phyloP scores from a whole-genome alignment of 2,113 vertebrate genomes.

The Lanius collurio region DNA sequence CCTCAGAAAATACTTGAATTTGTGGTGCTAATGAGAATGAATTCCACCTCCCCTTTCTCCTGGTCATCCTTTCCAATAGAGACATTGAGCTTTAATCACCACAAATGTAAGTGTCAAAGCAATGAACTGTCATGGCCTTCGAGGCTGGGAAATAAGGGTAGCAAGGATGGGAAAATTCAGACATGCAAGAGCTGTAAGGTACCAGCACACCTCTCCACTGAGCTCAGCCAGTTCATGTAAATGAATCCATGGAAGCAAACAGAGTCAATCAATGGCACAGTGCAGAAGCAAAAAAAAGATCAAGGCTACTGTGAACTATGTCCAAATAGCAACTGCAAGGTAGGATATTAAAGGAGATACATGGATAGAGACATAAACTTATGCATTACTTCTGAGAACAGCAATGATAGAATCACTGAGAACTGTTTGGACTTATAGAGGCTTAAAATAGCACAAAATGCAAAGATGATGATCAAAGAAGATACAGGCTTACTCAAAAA shows the following conservation, averaged over 20 bases:
- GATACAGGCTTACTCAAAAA: not conserved
- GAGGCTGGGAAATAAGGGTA: not conserved
- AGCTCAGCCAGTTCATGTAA: not conserved
- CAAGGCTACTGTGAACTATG: not conserved
- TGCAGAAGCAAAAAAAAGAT: not conserved
- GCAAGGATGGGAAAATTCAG: not conserved
- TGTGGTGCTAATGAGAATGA: not conserved
- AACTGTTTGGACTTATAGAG: not conserved
- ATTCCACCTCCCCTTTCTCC: not conserved
- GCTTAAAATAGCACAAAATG: not conserved
- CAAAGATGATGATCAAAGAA: not conserved
- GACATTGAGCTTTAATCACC: not conserved
- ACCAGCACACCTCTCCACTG: not conserved
- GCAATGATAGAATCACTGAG: not conserved
- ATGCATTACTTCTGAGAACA: not conserved
- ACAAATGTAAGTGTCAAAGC: not conserved
- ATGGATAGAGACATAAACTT: not conserved
- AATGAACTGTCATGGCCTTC: not conserved
- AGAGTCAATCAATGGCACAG: not conserved
- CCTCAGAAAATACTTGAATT: not conserved
- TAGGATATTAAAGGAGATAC: not conserved
- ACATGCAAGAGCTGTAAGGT: not conserved
- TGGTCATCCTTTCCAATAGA: not conserved
- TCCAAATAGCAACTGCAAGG: not conserved
- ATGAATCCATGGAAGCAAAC: not conserved